Evolutionary conservation across 2,797 vertebrate genomes (phyloP), one percentile per base, ranked within the genome.

Genomic region (Pterois miles): DNA sequence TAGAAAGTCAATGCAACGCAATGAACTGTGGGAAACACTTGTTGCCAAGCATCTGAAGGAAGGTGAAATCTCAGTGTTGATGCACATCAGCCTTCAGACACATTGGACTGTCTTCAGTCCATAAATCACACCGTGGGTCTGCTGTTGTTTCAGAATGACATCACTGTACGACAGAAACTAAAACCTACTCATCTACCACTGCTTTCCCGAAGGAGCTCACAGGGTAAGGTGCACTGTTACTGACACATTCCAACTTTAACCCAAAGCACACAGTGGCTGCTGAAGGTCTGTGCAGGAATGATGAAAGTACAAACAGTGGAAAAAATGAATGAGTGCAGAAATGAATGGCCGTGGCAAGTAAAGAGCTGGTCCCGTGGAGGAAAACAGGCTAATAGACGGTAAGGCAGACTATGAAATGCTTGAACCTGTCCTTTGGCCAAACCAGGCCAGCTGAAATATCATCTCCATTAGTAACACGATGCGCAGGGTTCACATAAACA

Each of bases 361-460:
- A 75, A 73, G 66, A 74, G 23, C 2, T 22, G 40, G 52, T 69
- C 62, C 53, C 71, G 53, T 56, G 66, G 74, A 75, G 82, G 27
- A 74, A 81, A 81, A 70, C 56, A 38, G 53, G 52, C 72, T 76
- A 71, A 83, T 46, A 43, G 70, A 86, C 54, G 8, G 38, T 0
- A 13, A 73, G 52, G 67, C 74, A 53, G 29, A 72, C 87, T 83
- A 52, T 90, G 69, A 89, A 90, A 88, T 76, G 74, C 85, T 71
- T 82, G 50, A 89, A 83, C 76, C 71, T 77, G 75, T 86, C 65
- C 18, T 34, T 53, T 12, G 25, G 86, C 92, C 93, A 95, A 94
- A 92, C 89, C 90, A 81, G 81, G 83, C 65, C 89, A 89, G 87
- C 87, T 92, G 89, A 89, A 89, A 75, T 86, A 91, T 81, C 83